These are phyloP conservation scores for Peribatodes rhomboidaria DNA, from an alignment of 2,888 invertebrate species.

Conservation along the genomic window DNA sequence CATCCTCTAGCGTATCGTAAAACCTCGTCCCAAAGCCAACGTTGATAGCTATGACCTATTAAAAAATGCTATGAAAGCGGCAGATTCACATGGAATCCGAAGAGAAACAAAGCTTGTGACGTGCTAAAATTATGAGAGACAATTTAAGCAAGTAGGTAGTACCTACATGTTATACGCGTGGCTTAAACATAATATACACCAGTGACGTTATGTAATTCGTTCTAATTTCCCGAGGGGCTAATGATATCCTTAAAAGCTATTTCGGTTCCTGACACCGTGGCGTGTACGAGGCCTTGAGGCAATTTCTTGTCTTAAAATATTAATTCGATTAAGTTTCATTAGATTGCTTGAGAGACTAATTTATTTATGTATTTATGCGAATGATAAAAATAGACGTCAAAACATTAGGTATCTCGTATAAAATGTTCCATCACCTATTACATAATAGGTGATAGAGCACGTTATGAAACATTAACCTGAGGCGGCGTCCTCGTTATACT, in stretches of 20 bases:
- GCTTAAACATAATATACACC: constrained; percentile 50
- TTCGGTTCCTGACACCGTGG: constrained; percentile 62
- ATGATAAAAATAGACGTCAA: not conserved
- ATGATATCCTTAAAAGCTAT: constrained; percentile 75
- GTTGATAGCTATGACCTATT: constrained; percentile 6
- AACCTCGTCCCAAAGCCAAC: constrained; percentile 11
- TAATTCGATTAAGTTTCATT: constrained; percentile 47
- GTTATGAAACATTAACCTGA: not conserved
- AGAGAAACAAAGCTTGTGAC: constrained; percentile 9
- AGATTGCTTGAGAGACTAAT: not conserved
- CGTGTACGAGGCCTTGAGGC: constrained; percentile 53
- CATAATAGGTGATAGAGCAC: not conserved
- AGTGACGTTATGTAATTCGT: constrained; percentile 68
- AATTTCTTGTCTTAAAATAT: constrained; percentile 50
- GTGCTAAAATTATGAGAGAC: constrained; percentile 19
- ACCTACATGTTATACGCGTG: constrained; percentile 30
- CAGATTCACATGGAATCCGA: constrained; percentile 1
- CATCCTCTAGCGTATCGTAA: constrained; percentile 6
- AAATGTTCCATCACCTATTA: not conserved
- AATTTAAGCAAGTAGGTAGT: constrained; percentile 14
- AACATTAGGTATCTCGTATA: not conserved
- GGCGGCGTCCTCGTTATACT: constrained; percentile 6
- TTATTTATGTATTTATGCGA: not conserved
- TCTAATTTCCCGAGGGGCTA: constrained; percentile 79
- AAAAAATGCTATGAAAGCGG: constrained; percentile 1